Evolutionary conservation across 2,888 invertebrate genomes (phyloP).

Genomic region (Lasioglossum malachurum): DNA sequence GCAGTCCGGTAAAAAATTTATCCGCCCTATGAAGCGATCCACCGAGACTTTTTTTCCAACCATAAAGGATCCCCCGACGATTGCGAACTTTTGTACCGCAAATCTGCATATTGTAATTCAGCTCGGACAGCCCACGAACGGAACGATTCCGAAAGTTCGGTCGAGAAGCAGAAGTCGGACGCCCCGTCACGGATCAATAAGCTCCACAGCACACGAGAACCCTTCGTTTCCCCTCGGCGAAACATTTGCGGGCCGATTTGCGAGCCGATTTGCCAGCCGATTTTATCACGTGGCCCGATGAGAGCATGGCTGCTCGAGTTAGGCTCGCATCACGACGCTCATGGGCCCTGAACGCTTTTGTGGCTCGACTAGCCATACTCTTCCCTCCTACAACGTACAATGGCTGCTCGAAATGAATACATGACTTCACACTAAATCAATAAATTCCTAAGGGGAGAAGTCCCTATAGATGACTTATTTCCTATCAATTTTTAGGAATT

Average conservation of each 20-base stretch:
- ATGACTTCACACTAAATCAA: background rate
- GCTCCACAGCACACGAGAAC: constrained; percentile 26
- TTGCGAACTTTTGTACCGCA: constrained; percentile 29
- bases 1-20: background rate
- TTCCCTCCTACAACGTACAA: background rate
- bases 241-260: constrained; percentile 24
- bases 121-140: constrained; percentile 9
- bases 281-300: background rate
- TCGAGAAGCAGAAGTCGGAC: constrained; percentile 45
- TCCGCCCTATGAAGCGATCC: background rate
- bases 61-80: constrained; percentile 12
- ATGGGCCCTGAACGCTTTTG: background rate
- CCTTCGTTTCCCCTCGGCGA: constrained; percentile 23
- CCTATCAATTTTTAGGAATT: background rate
- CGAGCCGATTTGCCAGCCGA: background rate
- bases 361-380: background rate
- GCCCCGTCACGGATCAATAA: constrained; percentile 57
- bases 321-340: background rate
- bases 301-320: background rate
- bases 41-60: background rate
- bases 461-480: background rate
- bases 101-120: constrained; percentile 41
- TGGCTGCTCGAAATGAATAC: background rate
- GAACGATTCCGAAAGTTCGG: constrained; percentile 39
- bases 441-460: background rate